phyloP scores from a whole-genome alignment of 2,113 vertebrate species.

The Paradisaea rubra region DNA sequence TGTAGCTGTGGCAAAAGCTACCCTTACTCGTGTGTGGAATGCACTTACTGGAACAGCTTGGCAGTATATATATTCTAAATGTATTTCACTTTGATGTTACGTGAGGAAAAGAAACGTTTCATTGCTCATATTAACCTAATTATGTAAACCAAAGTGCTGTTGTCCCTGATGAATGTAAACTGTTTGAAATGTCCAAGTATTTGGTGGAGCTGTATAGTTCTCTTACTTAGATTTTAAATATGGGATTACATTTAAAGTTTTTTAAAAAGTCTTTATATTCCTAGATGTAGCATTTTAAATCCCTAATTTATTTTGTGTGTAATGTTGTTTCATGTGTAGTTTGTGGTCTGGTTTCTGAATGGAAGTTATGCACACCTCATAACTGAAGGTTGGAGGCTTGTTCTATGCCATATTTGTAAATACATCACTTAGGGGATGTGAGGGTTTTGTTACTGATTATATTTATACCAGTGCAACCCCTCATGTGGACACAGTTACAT shows the following conservation, averaged over 20 bases:
- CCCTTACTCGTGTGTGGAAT: not conserved
- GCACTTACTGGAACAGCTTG: not conserved
- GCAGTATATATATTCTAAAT: not conserved
- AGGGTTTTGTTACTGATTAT: not conserved
- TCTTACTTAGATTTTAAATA: constrained; percentile 25
- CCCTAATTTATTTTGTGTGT: constrained; percentile 43
- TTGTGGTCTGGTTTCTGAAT: not conserved
- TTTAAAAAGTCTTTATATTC: not conserved
- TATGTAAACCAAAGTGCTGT: constrained; percentile 54
- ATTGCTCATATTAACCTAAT: constrained; percentile 45
- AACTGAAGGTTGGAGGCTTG: not conserved
- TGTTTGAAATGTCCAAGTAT: constrained; percentile 35
- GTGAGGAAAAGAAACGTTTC: constrained; percentile 19
- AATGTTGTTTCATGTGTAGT: constrained; percentile 1
- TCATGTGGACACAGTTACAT: constrained; percentile 24
- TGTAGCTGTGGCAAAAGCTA: not conserved
- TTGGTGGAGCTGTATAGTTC: constrained; percentile 22
- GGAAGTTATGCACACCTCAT: not conserved
- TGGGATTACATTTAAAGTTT: not conserved
- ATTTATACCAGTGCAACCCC: not conserved
- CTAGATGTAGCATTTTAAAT: constrained; percentile 25
- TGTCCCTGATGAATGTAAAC: constrained; percentile 51
- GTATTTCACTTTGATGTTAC: constrained; percentile 29
- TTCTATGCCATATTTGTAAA: not conserved
- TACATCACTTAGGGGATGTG: not conserved